Evolutionary conservation across 2,888 invertebrate genomes (phyloP).

Genomic region (Cataglyphis albicans): DNA sequence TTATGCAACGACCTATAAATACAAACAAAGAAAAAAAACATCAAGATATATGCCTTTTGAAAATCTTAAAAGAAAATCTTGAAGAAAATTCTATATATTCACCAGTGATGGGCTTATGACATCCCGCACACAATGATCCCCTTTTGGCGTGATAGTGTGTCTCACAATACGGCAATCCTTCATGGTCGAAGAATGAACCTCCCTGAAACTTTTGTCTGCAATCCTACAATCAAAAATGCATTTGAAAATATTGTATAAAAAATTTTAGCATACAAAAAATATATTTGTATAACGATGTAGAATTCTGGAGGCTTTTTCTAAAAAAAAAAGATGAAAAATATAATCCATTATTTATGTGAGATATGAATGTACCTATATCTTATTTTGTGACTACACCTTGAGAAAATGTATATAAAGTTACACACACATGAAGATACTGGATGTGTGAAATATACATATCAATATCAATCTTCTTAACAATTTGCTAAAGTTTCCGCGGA

Average conservation of each 20-base stretch:
- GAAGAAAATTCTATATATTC: slow-evolving; percentile 18
- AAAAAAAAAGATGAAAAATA: not conserved
- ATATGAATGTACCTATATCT: not conserved
- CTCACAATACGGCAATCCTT: slow-evolving; percentile 99
- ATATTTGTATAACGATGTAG: not conserved
- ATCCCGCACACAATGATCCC: slow-evolving; percentile 98
- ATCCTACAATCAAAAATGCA: slow-evolving; percentile 89
- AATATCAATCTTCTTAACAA: not conserved
- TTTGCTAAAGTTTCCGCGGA: not conserved
- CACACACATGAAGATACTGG: not conserved
- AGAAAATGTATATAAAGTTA: not conserved
- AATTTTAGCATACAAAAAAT: not conserved
- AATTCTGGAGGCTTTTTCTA: not conserved
- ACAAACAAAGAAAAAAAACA: slow-evolving; percentile 50
- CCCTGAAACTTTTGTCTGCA: slow-evolving; percentile 98
- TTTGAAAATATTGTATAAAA: not conserved
- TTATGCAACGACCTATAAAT: slow-evolving; percentile 94
- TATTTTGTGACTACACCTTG: not conserved
- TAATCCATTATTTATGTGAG: not conserved
- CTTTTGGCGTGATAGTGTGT: slow-evolving; percentile 99
- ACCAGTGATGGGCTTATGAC: slow-evolving; percentile 98
- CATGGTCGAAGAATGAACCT: slow-evolving; percentile 99
- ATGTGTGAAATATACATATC: not conserved
- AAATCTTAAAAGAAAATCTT: not conserved
- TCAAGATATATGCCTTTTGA: not conserved